These are phyloP conservation scores for Drosophila willistoni DNA, from an alignment of 1,140 invertebrate species.

Conservation along the genomic window DNA sequence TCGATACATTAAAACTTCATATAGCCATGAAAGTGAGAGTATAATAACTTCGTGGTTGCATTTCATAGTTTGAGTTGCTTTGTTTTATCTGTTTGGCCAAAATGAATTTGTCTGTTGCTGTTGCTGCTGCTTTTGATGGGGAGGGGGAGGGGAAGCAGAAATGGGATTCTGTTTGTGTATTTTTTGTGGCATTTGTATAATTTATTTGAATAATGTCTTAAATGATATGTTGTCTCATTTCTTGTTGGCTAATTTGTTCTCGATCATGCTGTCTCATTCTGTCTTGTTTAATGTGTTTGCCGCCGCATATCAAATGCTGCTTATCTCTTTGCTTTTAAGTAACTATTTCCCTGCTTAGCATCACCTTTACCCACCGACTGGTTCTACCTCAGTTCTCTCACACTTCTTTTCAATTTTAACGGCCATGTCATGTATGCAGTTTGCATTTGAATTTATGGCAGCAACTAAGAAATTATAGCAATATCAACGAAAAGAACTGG, in stretches of 20 bases:
- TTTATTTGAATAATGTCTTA: constrained; percentile 74
- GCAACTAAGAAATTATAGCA: constrained; percentile 66
- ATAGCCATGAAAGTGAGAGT: not conserved
- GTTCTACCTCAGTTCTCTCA: constrained; percentile 25
- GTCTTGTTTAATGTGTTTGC: constrained; percentile 26
- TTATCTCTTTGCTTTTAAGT: constrained; percentile 64
- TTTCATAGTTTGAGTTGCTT: constrained; percentile 12
- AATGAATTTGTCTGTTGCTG: constrained; percentile 24
- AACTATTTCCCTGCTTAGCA: not conserved
- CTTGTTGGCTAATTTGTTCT: constrained; percentile 70
- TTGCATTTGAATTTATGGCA: constrained; percentile 73
- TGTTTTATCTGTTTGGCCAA: constrained; percentile 45
- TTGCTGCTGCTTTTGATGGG: not conserved
- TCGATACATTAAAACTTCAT: too few relatives aligned
- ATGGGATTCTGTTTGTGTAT: constrained; percentile 52
- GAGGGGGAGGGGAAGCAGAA: constrained; percentile 6
- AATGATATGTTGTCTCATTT: constrained; percentile 77
- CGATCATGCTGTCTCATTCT: constrained; percentile 11
- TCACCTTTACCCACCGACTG: not conserved
- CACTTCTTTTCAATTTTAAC: constrained; percentile 48
- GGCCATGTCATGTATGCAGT: constrained; percentile 47
- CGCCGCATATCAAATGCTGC: constrained; percentile 45
- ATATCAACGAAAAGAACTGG: constrained; percentile 29
- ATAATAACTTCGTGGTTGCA: not conserved
- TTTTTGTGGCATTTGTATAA: constrained; percentile 62